Evolutionary conservation across 2,888 invertebrate species (phyloP).

Genomic region (Acanthosoma haemorrhoidale): DNA sequence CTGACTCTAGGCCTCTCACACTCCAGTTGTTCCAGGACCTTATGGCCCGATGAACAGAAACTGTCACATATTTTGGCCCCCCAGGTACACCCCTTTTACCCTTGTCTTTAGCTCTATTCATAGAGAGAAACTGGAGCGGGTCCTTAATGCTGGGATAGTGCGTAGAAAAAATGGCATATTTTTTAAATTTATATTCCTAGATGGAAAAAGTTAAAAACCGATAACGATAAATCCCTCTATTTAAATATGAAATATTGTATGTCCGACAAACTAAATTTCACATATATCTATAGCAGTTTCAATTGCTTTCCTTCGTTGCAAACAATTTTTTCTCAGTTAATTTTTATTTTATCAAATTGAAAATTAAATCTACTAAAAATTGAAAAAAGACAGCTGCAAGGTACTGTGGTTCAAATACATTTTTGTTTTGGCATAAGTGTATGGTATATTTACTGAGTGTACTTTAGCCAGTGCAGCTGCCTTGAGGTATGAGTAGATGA

Average conservation of each 20-base stretch:
- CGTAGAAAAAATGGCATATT: not conserved
- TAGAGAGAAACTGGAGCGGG: not conserved
- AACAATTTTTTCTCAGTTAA: too few relatives aligned
- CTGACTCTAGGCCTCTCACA: constrained; percentile 24
- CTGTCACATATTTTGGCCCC: constrained; percentile 30
- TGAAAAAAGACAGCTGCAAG: too few relatives aligned
- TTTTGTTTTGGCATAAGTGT: too few relatives aligned
- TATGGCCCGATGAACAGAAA: constrained; percentile 25
- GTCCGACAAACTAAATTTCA: too few relatives aligned
- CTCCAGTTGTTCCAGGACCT: constrained; percentile 9
- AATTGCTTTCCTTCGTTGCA: too few relatives aligned
- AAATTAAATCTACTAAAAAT: too few relatives aligned
- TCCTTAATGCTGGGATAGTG: not conserved
- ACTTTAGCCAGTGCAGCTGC: not conserved
- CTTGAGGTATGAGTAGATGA: not conserved
- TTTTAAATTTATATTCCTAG: not conserved
- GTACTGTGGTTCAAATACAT: too few relatives aligned
- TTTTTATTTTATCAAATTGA: too few relatives aligned
- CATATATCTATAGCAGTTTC: too few relatives aligned
- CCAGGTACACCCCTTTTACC: not conserved
- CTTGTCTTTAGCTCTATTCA: not conserved
- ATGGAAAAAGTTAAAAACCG: too few relatives aligned
- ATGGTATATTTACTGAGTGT: too few relatives aligned
- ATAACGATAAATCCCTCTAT: not conserved
- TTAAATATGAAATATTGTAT: too few relatives aligned